These are phyloP conservation scores for Rhyacichthys aspro DNA, from an alignment of 2,797 vertebrate genomes.

Conservation along the genomic window DNA sequence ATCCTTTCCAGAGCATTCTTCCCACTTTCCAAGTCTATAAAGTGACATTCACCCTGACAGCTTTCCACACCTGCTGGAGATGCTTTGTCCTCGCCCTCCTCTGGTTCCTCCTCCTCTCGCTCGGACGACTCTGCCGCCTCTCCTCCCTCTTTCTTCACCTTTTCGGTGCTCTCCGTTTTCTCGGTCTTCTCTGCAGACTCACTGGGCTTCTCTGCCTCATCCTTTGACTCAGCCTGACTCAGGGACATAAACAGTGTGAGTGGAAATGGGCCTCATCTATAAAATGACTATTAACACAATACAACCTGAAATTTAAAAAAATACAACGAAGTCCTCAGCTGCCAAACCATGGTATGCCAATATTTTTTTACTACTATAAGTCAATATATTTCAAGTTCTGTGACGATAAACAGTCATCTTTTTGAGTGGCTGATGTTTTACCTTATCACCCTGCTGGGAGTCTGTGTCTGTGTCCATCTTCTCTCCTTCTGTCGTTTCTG, in stretches of 20 bases:
- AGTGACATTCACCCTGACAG: not conserved
- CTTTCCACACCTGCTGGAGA: conserved; percentile 57
- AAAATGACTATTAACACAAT: too few relatives aligned
- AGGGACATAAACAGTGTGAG: not conserved
- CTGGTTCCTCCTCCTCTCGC: conserved; percentile 68
- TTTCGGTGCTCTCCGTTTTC: conserved; percentile 68
- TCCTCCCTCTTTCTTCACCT: conserved; percentile 78
- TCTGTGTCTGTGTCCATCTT: conserved; percentile 92
- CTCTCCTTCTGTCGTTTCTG: conserved; percentile 90
- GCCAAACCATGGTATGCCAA: too few relatives aligned
- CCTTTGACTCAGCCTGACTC: conserved; percentile 78
- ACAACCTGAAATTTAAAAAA: too few relatives aligned
- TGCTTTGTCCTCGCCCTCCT: conserved; percentile 67
- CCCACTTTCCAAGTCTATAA: too few relatives aligned
- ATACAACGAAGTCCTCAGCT: too few relatives aligned
- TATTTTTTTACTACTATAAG: too few relatives aligned
- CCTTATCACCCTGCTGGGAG: conserved; percentile 90
- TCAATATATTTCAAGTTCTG: too few relatives aligned
- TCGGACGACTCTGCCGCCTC: conserved; percentile 59
- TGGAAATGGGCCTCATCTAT: not conserved
- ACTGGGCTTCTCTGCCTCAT: conserved; percentile 80
- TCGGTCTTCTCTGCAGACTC: conserved; percentile 82
- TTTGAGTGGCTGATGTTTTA: conserved; percentile 54
- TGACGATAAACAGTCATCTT: too few relatives aligned
- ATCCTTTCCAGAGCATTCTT: too few relatives aligned